Evolutionary conservation across 1,140 invertebrate species (phyloP).

Genomic region (Leptinotarsa texana): DNA sequence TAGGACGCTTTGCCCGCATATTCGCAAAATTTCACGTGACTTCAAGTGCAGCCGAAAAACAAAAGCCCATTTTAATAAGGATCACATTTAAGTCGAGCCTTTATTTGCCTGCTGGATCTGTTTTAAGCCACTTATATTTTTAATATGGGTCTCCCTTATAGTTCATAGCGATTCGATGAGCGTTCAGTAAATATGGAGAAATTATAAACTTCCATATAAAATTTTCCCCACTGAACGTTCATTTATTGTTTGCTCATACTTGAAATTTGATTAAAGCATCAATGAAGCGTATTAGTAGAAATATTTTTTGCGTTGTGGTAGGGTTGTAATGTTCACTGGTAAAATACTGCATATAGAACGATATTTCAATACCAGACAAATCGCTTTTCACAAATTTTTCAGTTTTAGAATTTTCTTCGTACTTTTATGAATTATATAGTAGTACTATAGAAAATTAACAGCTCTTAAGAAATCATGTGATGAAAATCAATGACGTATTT

Average conservation of each 20-base stretch:
- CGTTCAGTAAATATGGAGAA: constrained; percentile 36
- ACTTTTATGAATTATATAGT: no score
- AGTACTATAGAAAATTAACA: no score
- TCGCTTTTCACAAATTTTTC: no score
- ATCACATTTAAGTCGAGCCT: constrained; percentile 54
- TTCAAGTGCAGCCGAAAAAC: constrained; percentile 52
- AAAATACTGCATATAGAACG: no score
- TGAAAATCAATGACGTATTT: no score
- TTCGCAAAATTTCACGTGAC: constrained; percentile 28
- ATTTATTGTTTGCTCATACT: constrained; percentile 7
- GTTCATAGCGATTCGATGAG: constrained; percentile 36
- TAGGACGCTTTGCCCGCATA: background rate
- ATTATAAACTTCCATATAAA: constrained; percentile 32
- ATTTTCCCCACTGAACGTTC: background rate
- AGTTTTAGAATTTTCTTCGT: no score
- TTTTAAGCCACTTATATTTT: constrained; percentile 52
- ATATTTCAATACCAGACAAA: no score
- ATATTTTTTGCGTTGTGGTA: background rate
- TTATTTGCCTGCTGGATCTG: constrained; percentile 52
- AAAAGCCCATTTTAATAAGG: constrained; percentile 53
- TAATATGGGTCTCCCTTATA: constrained; percentile 45
- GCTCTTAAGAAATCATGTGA: no score
- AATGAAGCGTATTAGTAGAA: background rate
- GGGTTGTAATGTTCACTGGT: no score
- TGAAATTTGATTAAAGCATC: background rate